Evolutionary conservation across 2,888 invertebrate genomes (phyloP), one percentile per base, ranked within the genome.

Genomic region (Andrena camellia): DNA sequence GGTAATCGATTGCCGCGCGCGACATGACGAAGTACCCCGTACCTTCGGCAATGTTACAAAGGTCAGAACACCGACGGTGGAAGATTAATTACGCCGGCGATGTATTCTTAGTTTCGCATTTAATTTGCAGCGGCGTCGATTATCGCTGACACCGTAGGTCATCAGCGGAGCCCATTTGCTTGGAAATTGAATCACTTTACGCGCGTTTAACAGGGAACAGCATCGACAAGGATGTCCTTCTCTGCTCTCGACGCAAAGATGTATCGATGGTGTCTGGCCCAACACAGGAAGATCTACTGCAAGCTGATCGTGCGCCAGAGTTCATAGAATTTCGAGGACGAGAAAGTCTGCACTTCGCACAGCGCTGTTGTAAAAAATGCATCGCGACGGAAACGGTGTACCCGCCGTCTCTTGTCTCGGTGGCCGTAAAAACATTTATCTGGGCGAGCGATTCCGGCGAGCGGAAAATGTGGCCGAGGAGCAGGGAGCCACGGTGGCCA

Each of bases 381-480:
- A 71, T 70, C 70, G 70, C 60, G 50, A 64, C 62, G 26, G 78
- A 33, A 66, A 79, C 74, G 74, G 67, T 33, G 60, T 50, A 48
- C 17, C n/a, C 42, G 48, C 69, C 70, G 66, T 70, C 73, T 66
- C 57, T n/a, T 23, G 29, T 50, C 59, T 26, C 59, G 48, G 26
- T 8, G 74, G 66, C 29, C 42, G 67, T 70, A 80, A 76, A 76
- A 80, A 72, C 75, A 63, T 83, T 81, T 80, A 75, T 80, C 75
- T 76, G 59, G 31, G 42, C 69, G 63, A 50, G 35, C 66, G 64
- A 62, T 74, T 79, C 50, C 48, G 62, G 57, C 17, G 54, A 71
- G 81, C 67, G 63, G 23, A 52, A 69, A 66, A 75, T 78, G 80
- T 66, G 85, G 52, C 59, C 68, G 66, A 33, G 50, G 77, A 57